A percentile compares a stretch with the other conserved stretches of the same genome.
These are phyloP conservation scores for Lycophotia porphyrea DNA, from an alignment of 2,888 invertebrate species.

Conservation along the genomic window DNA sequence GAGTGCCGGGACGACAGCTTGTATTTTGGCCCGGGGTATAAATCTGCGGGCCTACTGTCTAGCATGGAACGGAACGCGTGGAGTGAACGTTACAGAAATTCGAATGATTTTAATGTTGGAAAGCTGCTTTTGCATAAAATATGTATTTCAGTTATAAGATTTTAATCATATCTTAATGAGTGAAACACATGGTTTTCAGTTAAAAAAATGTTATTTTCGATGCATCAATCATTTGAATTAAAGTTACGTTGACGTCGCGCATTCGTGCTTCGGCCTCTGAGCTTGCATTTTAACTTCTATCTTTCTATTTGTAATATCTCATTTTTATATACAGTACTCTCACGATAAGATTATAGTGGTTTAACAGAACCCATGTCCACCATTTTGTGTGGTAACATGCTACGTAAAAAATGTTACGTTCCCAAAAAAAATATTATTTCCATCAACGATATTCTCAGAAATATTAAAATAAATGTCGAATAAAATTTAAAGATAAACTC, in stretches of 20 bases:
- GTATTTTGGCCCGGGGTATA: slow-evolving; percentile 14
- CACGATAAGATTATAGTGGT: neutral
- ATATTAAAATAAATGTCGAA: neutral
- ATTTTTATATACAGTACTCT: neutral
- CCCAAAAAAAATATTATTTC: neutral
- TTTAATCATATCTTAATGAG: neutral
- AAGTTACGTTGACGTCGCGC: neutral
- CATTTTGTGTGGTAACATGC: neutral
- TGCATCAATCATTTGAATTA: neutral
- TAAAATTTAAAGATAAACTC: neutral
- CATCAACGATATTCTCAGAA: neutral
- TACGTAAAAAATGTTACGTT: neutral
- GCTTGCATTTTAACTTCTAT: neutral
- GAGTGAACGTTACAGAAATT: neutral
- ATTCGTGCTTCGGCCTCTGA: neutral
- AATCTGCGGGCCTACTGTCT: slow-evolving; percentile 3
- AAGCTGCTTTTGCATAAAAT: neutral
- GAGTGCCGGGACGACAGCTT: slow-evolving; percentile 35
- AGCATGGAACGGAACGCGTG: neutral
- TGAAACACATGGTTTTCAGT: too few species aligned
- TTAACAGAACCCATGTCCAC: neutral
- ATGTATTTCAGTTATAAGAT: neutral
- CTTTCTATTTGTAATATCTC: neutral
- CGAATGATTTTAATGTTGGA: neutral
- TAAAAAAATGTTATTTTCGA: neutral